phyloP scores from a whole-genome alignment of 2,888 invertebrate genomes.

The Abrostola triplasia region DNA sequence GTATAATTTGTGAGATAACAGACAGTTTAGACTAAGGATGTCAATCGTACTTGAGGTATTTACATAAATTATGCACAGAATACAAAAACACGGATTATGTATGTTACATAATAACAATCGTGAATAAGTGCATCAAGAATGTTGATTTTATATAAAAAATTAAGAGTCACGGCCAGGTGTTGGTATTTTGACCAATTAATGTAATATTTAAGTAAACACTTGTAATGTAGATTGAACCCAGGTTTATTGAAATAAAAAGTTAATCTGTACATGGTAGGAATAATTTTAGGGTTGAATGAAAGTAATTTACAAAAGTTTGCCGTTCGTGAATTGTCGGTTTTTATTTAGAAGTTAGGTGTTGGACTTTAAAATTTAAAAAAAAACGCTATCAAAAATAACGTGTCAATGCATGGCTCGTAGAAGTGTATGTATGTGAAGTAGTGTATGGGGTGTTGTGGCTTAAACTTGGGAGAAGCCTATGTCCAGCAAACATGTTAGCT shows the following conservation, averaged over 20 bases:
- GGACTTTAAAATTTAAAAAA: no score
- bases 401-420: no score
- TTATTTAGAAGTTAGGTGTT: no score
- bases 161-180: conserved; percentile 38
- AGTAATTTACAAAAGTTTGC: no score
- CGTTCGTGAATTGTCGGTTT: no score
- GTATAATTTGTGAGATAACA: conserved; percentile 1
- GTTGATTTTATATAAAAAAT: conserved; percentile 14
- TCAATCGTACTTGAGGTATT: conserved; percentile 13
- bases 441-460: no score
- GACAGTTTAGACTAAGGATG: neutral
- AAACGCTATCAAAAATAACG: no score
- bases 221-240: neutral
- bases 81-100: conserved; percentile 1
- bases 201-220: neutral
- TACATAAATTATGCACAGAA: conserved; percentile 14
- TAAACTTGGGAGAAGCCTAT: no score
- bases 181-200: conserved; percentile 32
- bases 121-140: conserved; percentile 29
- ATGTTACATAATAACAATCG: conserved; percentile 21
- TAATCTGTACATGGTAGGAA: no score
- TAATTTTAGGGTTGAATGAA: no score
- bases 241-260: neutral
- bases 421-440: no score
- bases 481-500: no score